Conservation (phyloP, 2,113 vertebrate species). For the Reinhardtius hippoglossoides region DNA sequence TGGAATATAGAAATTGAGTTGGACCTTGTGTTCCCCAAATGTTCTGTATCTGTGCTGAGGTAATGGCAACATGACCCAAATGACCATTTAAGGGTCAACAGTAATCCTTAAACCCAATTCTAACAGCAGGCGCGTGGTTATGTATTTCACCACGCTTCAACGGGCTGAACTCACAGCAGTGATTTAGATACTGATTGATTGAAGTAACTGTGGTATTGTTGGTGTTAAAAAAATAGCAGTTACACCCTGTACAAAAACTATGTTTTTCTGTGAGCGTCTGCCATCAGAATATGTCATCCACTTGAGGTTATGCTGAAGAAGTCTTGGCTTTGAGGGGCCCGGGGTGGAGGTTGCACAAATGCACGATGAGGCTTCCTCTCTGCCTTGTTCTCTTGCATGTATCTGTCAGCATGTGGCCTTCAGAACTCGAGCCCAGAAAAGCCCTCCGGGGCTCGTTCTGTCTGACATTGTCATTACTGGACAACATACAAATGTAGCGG, state of each 20-base stretch:
- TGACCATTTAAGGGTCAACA: conserved; percentile 11
- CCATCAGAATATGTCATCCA: conserved; percentile 71
- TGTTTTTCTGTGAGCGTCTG: conserved; percentile 60
- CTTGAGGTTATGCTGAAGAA: conserved; percentile 69
- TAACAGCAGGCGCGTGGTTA: conserved; percentile 41
- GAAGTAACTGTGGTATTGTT: conserved; percentile 41
- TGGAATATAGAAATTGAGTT: background rate
- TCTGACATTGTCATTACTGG: conserved; percentile 77
- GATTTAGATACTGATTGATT: conserved; percentile 53
- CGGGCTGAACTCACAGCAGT: conserved; percentile 42
- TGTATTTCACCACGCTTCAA: conserved; percentile 24
- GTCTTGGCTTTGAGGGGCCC: conserved; percentile 63
- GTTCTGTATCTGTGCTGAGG: background rate
- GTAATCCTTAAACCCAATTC: conserved; percentile 31
- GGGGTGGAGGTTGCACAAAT: conserved; percentile 63
- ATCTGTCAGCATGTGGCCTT: conserved; percentile 75
- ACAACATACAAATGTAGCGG: conserved; percentile 70
- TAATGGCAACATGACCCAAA: background rate
- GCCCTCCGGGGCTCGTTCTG: conserved; percentile 51
- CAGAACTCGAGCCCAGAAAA: conserved; percentile 62
- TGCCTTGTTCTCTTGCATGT: conserved; percentile 65
- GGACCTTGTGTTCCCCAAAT: background rate
- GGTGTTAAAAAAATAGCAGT: conserved; percentile 27
- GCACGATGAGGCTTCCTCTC: conserved; percentile 63
- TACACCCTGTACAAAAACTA: conserved; percentile 62